These are phyloP conservation scores for Machimus atricapillus DNA, from an alignment of 2,888 invertebrate species.

Conservation along the genomic window DNA sequence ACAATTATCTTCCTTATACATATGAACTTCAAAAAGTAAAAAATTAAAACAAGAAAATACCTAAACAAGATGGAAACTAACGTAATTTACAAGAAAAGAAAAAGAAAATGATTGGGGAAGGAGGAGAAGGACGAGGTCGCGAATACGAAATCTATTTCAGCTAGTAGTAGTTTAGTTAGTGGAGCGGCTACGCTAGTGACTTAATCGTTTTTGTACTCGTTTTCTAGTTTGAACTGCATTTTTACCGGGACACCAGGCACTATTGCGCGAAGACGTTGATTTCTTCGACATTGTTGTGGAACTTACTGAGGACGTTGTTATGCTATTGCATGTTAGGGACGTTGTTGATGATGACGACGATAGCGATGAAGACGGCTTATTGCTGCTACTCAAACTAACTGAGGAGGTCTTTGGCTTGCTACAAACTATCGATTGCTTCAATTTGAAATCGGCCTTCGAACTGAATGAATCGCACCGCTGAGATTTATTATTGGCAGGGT, in stretches of 20 bases:
- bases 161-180: not conserved
- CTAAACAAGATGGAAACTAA: not conserved
- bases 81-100: not conserved
- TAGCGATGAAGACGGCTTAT: not conserved
- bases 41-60: not conserved
- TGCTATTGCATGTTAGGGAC: not conserved
- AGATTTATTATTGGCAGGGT: not conserved
- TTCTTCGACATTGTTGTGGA: constrained; percentile 40
- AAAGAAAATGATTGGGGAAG: not conserved
- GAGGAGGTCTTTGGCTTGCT: constrained; percentile 41
- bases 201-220: constrained; percentile 52
- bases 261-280: constrained; percentile 46
- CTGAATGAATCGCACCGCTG: not conserved
- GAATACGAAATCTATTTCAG: constrained; percentile 20
- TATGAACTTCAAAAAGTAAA: not conserved
- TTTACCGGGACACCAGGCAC: constrained; percentile 54
- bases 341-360: not conserved
- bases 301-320: not conserved
- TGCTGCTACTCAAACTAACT: not conserved
- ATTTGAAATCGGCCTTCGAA: not conserved
- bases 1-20: not conserved
- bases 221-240: constrained; percentile 50
- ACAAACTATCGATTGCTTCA: constrained; percentile 35
- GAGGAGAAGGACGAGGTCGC: not conserved
- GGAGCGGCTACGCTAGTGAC: constrained; percentile 46